These are phyloP conservation scores for Hippocampus comes DNA, from an alignment of 2,113 vertebrate genomes.

Conservation along the genomic window DNA sequence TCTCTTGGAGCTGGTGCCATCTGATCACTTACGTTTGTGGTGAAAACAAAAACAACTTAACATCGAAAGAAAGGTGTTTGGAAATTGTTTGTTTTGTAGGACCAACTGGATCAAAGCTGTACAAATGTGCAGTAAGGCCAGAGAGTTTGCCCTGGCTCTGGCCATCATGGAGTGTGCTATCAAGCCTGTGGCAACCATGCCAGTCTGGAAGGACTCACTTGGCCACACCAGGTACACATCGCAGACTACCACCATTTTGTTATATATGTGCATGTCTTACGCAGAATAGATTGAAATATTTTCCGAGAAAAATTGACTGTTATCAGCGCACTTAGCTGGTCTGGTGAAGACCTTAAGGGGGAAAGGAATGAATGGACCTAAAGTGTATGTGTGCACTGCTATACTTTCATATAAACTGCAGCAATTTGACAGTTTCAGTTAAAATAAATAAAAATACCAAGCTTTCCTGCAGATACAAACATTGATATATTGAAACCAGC, in stretches of 20 bases:
- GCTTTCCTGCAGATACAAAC: not conserved
- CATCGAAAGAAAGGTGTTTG: not conserved
- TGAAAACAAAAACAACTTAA: not conserved
- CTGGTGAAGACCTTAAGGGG: not conserved
- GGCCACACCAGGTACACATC: conserved; percentile 87
- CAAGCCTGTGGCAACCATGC: conserved; percentile 96
- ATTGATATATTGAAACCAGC: conserved; percentile 7
- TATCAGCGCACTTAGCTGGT: not conserved
- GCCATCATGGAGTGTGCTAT: conserved; percentile 98
- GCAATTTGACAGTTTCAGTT: conserved; percentile 1
- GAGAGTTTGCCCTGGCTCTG: conserved; percentile 95
- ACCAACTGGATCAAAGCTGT: conserved; percentile 99
- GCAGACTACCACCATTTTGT: no score
- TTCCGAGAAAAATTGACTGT: not conserved
- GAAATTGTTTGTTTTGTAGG: conserved; percentile 61
- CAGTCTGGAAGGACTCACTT: conserved; percentile 92
- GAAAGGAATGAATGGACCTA: not conserved
- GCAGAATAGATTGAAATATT: not conserved
- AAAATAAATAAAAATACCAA: conserved; percentile 11
- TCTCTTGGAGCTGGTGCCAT: not conserved
- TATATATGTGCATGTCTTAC: not conserved
- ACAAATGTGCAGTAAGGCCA: conserved; percentile 98
- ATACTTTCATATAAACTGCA: not conserved
- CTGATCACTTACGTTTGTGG: not conserved
- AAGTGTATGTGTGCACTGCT: not conserved